Conservation (phyloP, 2,113 vertebrate species). For the Aspiorhynchus laticeps region DNA sequence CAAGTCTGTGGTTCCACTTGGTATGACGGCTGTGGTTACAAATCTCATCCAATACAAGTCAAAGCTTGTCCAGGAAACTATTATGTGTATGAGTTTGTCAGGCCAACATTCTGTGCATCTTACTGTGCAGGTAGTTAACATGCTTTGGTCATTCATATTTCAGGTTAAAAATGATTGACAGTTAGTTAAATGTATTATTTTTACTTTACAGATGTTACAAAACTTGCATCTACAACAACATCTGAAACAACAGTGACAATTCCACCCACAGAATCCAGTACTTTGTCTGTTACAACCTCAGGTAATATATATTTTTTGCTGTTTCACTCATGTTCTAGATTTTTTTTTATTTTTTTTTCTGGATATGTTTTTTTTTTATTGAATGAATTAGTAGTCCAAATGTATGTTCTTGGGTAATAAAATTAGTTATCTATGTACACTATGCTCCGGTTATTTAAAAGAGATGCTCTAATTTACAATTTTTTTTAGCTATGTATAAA, state of each 20-base stretch:
- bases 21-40: slow-evolving; percentile 37
- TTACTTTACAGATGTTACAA: neutral
- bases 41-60: slow-evolving; percentile 29
- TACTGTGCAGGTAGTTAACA: slow-evolving; percentile 12
- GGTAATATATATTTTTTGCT: neutral
- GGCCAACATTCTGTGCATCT: slow-evolving; percentile 25
- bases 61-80: slow-evolving; percentile 57
- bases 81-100: slow-evolving; percentile 32
- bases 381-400: too few relatives aligned
- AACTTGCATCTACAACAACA: neutral
- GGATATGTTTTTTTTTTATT: neutral
- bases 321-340: neutral
- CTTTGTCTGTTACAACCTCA: neutral
- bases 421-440: too few relatives aligned
- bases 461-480: neutral
- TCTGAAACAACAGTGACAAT: neutral
- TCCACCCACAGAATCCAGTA: neutral
- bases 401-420: too few relatives aligned
- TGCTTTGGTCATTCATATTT: too few relatives aligned
- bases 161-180: neutral
- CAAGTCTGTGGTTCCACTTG: neutral
- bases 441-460: neutral
- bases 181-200: neutral
- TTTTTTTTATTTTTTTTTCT: too few relatives aligned
- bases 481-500: neutral